phyloP scores from a whole-genome alignment of 2,888 invertebrate species.

The Himalopsyche anomala region DNA sequence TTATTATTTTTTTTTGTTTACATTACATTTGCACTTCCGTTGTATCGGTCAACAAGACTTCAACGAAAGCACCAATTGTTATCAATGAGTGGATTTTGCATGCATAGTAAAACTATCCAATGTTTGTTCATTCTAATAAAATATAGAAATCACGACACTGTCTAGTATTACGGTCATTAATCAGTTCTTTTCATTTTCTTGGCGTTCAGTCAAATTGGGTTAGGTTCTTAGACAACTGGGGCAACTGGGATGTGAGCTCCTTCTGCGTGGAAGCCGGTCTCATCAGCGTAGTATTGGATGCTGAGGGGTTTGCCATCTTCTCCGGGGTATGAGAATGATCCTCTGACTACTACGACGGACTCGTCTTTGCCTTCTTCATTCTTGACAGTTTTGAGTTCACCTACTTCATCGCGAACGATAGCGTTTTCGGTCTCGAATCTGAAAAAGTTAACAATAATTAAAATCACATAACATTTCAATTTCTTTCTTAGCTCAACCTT shows the following conservation, averaged over 20 bases:
- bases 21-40: neutral
- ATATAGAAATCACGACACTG: neutral
- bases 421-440: constrained; percentile 78
- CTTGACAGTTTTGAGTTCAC: constrained; percentile 71
- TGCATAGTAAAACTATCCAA: neutral
- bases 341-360: constrained; percentile 77
- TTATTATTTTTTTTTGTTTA: too few relatives aligned
- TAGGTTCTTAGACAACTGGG: neutral
- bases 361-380: constrained; percentile 79
- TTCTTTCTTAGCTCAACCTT: too few relatives aligned
- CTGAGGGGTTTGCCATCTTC: constrained; percentile 74
- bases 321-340: constrained; percentile 77
- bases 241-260: constrained; percentile 62
- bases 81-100: neutral
- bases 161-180: neutral
- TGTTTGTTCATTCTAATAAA: neutral
- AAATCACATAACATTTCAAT: too few relatives aligned
- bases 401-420: constrained; percentile 75
- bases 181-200: neutral
- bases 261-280: constrained; percentile 64
- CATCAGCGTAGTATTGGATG: constrained; percentile 61
- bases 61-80: neutral
- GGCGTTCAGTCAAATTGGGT: neutral
- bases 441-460: constrained; percentile 41
- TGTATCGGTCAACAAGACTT: neutral